Evolutionary conservation across 2,797 vertebrate species (phyloP), one percentile per base, ranked within the genome.

Genomic region (Nasua narica): DNA sequence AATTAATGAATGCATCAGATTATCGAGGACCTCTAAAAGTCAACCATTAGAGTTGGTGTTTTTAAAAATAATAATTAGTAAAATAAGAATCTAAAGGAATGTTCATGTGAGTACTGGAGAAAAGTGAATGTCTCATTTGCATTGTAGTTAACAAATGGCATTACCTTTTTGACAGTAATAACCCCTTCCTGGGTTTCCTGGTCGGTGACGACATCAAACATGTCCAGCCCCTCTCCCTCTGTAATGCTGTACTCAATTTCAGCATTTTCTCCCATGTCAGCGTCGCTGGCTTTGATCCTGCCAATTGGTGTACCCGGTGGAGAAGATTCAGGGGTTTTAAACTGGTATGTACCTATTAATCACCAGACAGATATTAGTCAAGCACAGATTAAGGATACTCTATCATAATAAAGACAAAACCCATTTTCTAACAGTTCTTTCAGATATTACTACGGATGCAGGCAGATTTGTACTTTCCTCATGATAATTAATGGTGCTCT

Each of bases 221-320:
- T 98, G 95, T 99, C 99, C 18, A 99, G 98, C 4, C 99, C 99
- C 9, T 99, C 99, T 46, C 99, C 99, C 2, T 99, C 98, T 13
- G 98, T 99, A 97, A 99, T 99, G 97, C 98, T 99, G 98, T 99
- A 99, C 81, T 99, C 99, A 97, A 99, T 99, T 97, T 99, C 99
- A 0, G 99, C 99, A 4, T 99, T 99, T 98, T 99, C 99, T 60
- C 99, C 99, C 29, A 99, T 97, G 1, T 99, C 99, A 0, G 99
- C 99, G 43, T 99, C 99, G 2, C 98, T 98, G 95, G 99, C 99
- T 87, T 98, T 99, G 98, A 99, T 99, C 90, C 98, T 98, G 50
- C 99, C 99, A 87, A 99, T 97, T 0, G 98, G 81, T 0, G 99
- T 98, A 7, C 99, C 99, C 15, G 98, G 97, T 37, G 98, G 99